These are phyloP conservation scores for Balaeniceps rex DNA, from an alignment of 2,113 vertebrate species.

Conservation along the genomic window DNA sequence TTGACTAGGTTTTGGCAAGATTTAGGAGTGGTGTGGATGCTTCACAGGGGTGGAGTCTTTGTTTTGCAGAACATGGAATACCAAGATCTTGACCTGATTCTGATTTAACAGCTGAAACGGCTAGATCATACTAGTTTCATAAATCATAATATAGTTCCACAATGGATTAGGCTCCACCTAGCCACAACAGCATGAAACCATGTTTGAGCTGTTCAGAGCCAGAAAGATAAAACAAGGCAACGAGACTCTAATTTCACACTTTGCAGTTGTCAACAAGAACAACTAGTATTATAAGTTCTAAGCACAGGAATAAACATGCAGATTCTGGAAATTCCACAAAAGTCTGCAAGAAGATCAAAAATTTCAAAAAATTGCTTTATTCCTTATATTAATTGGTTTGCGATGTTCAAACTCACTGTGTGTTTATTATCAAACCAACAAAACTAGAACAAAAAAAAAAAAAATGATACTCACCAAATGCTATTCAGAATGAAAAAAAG, in stretches of 20 bases:
- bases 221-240: background rate
- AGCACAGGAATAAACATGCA: background rate
- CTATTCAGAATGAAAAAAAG: constrained; percentile 94
- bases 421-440: background rate
- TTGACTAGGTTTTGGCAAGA: background rate
- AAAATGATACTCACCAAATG: constrained; percentile 81
- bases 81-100: background rate
- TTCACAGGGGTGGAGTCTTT: background rate
- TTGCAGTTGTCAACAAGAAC: background rate
- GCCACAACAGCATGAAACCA: background rate
- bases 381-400: background rate
- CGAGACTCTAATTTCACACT: background rate
- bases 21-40: background rate
- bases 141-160: background rate
- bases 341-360: background rate
- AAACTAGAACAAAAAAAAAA: background rate
- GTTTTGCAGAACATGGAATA: background rate
- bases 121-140: background rate
- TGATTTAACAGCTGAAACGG: background rate
- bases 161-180: background rate
- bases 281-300: background rate
- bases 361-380: background rate
- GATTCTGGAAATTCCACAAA: background rate
- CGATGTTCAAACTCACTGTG: background rate
- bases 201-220: background rate